Base-by-base conservation (phyloP, 2,797 vertebrate genomes). In the Oreochromis grahami region DNA sequence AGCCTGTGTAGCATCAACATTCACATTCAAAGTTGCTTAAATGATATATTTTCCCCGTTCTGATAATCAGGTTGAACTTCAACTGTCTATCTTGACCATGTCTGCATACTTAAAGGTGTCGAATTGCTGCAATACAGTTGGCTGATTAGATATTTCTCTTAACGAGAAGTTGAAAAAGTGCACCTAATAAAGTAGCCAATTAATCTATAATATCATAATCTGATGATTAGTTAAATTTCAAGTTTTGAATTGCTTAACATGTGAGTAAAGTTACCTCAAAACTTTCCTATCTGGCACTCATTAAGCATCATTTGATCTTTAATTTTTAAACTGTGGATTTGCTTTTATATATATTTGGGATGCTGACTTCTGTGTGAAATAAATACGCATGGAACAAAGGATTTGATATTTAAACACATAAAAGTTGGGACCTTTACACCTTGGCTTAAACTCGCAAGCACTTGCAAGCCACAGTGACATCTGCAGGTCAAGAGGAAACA, bases 401-500 rank as follows among this genome's bases (percentile, higher is more conserved):
- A 12, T 48, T 45, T 72, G 68, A 12, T 3, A 2, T 48, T 72
- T 29, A 7, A 45, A 48, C 24, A 48, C 65, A 45, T 15, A 17
- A 26, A 72, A 2, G 41, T 72, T 0, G 0, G 2, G 11, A 21
- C 58, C 17, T 10, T 45, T 11, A 60, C 29, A 4, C 41, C 13
- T 45, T 24, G 3, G 24, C 2, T 17, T 70, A 17, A 26, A 70
- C 41, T 5, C 12, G 24, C 12, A 19, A 43, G 14, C 12, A 72
- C 21, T 48, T 29, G n/a, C 26, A 32, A 74, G 45, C 10, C 11
- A 50, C 45, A 89, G 80, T 34, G 88, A 55, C 93, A 82, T 3
- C 90, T 90, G 80, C 84, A 78, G 90, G 86, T 24, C 32, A 53
- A 77, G 4, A 68, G 15, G 4, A 26, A 12, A 26, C 38, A 41